Percentiles rank a stretch among this genome's conserved stretches.
Evolutionary conservation across 1,140 invertebrate species (phyloP).

Genomic region (Palaemon carinicauda): DNA sequence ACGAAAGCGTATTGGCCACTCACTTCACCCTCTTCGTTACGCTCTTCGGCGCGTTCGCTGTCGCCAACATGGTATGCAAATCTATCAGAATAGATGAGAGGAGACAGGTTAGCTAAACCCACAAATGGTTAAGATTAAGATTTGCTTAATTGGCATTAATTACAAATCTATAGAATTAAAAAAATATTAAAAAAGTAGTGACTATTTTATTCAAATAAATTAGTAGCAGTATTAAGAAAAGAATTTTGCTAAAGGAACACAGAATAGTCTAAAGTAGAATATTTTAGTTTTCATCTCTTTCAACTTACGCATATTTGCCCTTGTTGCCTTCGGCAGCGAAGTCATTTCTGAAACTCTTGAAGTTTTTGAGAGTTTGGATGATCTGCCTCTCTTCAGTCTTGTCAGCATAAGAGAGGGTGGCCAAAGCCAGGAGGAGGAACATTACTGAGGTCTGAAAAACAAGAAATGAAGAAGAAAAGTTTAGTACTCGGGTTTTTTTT

Average conservation of each 20-base stretch:
- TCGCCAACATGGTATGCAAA: slow-evolving; percentile 57
- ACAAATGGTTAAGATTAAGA: background rate
- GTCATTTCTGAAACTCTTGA: slow-evolving; percentile 39
- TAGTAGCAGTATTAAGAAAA: background rate
- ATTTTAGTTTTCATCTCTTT: background rate
- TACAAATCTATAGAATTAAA: background rate
- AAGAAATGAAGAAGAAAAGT: too few species aligned
- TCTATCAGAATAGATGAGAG: slow-evolving; percentile 3
- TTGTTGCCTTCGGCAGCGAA: background rate
- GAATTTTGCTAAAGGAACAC: too few species aligned
- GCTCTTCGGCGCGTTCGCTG: slow-evolving; percentile 47
- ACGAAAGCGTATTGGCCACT: slow-evolving; percentile 65
- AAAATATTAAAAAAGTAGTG: background rate
- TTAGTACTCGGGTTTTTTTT: too few species aligned
- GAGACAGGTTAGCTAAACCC: background rate
- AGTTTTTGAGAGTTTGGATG: background rate
- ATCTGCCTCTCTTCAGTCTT: background rate
- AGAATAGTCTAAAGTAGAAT: background rate
- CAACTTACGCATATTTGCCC: slow-evolving; percentile 32
- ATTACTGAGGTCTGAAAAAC: background rate
- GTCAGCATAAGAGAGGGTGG: background rate
- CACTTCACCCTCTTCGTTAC: slow-evolving; percentile 63
- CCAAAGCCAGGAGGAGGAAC: background rate
- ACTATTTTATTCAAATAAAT: too few species aligned
- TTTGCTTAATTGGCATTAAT: background rate